Percentiles rank a stretch among this genome's conserved stretches.
Conservation (phyloP, 2,888 invertebrate species). For the Xanthia icteritia region DNA sequence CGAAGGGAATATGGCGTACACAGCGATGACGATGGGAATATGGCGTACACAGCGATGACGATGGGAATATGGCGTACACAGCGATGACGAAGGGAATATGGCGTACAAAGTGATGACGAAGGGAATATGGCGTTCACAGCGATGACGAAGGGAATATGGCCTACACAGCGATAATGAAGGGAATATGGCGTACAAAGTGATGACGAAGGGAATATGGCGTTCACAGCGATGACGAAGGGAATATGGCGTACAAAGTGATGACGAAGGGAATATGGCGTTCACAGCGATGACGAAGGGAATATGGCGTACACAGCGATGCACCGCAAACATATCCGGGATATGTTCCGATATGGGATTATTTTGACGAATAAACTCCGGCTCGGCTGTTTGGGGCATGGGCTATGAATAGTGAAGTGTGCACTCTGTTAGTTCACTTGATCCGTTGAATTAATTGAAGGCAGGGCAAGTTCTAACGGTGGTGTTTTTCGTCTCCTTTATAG, state of each 20-base stretch:
- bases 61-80: neutral
- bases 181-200: neutral
- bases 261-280: neutral
- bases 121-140: neutral
- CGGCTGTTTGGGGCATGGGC: neutral
- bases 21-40: neutral
- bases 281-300: neutral
- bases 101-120: neutral
- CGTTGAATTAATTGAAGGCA: neutral
- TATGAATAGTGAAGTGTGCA: neutral
- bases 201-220: neutral
- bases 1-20: neutral
- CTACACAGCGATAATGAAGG: too few relatives aligned
- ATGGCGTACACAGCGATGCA: too few relatives aligned
- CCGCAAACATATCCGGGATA: neutral
- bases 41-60: neutral
- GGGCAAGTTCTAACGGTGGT: neutral
- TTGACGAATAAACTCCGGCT: neutral
- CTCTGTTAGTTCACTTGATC: too few relatives aligned
- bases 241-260: neutral
- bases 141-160: neutral
- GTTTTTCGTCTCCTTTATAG: neutral
- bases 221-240: neutral
- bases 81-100: neutral
- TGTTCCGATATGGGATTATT: neutral